These are phyloP conservation scores for Peromyscus leucopus DNA, from an alignment of 2,113 vertebrate genomes.

Conservation along the genomic window DNA sequence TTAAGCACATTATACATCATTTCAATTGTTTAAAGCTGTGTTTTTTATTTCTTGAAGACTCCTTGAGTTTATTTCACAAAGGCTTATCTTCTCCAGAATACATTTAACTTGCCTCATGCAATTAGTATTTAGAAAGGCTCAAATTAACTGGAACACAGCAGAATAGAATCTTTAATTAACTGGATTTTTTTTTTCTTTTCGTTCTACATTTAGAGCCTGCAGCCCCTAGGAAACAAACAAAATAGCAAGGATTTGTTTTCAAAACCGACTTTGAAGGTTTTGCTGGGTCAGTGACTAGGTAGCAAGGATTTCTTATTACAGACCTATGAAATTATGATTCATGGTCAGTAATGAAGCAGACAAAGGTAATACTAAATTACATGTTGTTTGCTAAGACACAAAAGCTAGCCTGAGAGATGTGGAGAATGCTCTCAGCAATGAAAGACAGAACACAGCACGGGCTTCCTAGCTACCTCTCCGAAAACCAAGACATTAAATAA, in stretches of 20 bases:
- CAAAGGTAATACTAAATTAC: constrained; percentile 54
- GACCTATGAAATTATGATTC: constrained; percentile 5
- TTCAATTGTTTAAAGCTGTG: constrained; percentile 68
- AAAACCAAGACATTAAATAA: constrained; percentile 56
- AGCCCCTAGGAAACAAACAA: constrained; percentile 68
- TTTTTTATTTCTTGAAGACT: constrained; percentile 59
- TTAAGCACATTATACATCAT: constrained; percentile 28
- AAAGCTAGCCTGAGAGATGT: constrained; percentile 34
- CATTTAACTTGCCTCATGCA: constrained; percentile 66
- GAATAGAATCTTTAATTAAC: constrained; percentile 73
- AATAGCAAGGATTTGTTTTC: constrained; percentile 58
- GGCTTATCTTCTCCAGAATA: constrained; percentile 54
- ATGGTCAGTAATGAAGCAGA: constrained; percentile 23
- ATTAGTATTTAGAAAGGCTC: constrained; percentile 69
- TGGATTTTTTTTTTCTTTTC: constrained; percentile 56
- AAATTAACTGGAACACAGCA: constrained; percentile 64
- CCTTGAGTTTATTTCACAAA: constrained; percentile 61
- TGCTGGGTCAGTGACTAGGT: neutral
- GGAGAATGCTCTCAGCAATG: neutral
- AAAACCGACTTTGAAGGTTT: constrained; percentile 36
- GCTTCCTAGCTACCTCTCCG: constrained; percentile 4
- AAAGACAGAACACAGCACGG: neutral
- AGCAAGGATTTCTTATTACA: neutral
- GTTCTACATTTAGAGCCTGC: constrained; percentile 51
- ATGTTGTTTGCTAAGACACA: constrained; percentile 33